These are phyloP conservation scores for Agapostemon virescens DNA, from an alignment of 2,888 invertebrate genomes.

Conservation along the genomic window DNA sequence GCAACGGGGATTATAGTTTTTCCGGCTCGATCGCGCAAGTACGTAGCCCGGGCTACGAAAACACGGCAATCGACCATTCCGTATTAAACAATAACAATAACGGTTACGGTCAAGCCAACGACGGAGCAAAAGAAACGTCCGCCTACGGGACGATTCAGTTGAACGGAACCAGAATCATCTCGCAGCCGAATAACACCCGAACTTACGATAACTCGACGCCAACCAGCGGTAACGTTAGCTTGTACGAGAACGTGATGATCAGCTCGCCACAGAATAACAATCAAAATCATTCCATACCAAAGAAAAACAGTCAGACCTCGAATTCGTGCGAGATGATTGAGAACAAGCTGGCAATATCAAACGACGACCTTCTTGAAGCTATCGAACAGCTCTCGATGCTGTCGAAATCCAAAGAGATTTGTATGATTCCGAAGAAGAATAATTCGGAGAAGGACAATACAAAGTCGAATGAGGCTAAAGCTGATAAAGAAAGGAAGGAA, in stretches of 20 bases:
- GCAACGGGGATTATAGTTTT: conserved; percentile 59
- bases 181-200: conserved; percentile 54
- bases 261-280: conserved; percentile 55
- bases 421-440: conserved; percentile 75
- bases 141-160: conserved; percentile 71
- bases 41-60: conserved; percentile 74
- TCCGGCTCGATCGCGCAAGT: conserved; percentile 70
- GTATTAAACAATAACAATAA: conserved; percentile 43
- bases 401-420: conserved; percentile 72
- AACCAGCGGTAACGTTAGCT: conserved; percentile 66
- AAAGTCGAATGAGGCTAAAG: conserved; percentile 74
- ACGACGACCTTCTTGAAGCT: conserved; percentile 80
- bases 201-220: conserved; percentile 68
- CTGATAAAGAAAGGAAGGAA: conserved; percentile 74
- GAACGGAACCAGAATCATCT: conserved; percentile 67
- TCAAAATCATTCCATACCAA: conserved; percentile 69
- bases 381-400: conserved; percentile 80
- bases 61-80: conserved; percentile 64
- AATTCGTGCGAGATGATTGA: conserved; percentile 79
- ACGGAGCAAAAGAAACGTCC: conserved; percentile 55
- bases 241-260: conserved; percentile 74
- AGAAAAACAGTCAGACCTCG: conserved; percentile 69
- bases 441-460: conserved; percentile 74
- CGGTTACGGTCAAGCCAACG: conserved; percentile 28
- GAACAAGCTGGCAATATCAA: conserved; percentile 81